These are phyloP conservation scores for Clupea harengus DNA, from an alignment of 2,113 vertebrate genomes.

Conservation along the genomic window DNA sequence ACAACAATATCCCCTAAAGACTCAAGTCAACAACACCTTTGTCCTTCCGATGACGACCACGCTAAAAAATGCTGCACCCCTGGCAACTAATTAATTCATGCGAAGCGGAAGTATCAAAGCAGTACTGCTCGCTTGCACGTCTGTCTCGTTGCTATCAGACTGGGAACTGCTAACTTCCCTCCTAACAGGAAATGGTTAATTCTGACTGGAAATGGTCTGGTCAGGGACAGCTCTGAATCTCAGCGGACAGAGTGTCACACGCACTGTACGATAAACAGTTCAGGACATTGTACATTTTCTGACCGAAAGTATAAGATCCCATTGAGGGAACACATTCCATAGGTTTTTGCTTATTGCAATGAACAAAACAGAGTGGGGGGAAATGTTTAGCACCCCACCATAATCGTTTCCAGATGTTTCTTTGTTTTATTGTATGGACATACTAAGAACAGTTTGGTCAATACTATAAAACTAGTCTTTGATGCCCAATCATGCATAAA, in stretches of 20 bases:
- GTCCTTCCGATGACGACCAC: slow-evolving; percentile 19
- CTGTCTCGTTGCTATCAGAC: not conserved
- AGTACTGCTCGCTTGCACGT: not conserved
- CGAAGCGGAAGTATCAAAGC: not conserved
- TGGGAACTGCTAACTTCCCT: slow-evolving; percentile 4
- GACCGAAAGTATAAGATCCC: not conserved
- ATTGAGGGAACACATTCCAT: slow-evolving; percentile 5
- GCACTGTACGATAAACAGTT: not conserved
- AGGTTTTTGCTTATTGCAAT: slow-evolving; percentile 27
- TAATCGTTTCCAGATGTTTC: slow-evolving; percentile 62
- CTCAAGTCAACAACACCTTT: slow-evolving; percentile 24
- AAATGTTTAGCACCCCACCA: slow-evolving; percentile 45
- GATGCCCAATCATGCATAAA: slow-evolving; percentile 57
- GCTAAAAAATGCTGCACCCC: slow-evolving; percentile 2
- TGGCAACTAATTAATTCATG: not conserved
- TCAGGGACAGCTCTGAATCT: not conserved
- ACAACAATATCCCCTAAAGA: slow-evolving; percentile 32
- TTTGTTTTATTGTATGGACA: slow-evolving; percentile 37
- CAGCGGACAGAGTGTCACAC: not conserved
- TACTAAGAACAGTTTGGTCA: slow-evolving; percentile 39
- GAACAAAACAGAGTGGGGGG: slow-evolving; percentile 38
- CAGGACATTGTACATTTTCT: not conserved
- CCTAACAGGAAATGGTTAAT: not conserved
- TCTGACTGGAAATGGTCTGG: slow-evolving; percentile 7
- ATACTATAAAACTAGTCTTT: slow-evolving; percentile 51